Conservation (phyloP, 2,888 invertebrate species). For the Orchesellides sinensis region DNA sequence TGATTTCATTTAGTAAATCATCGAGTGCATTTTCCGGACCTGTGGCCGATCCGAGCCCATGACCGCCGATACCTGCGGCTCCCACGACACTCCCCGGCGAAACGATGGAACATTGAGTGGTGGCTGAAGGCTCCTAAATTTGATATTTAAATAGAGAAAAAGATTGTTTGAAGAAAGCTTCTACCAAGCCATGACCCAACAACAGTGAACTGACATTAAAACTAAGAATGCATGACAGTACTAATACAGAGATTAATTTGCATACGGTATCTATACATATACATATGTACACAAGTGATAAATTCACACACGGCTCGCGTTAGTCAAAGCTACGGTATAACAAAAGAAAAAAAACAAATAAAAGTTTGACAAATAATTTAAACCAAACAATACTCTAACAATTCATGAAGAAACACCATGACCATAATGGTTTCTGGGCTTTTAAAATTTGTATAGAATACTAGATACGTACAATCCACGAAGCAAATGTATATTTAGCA, state of each 20-base stretch:
- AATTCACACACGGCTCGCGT: conserved; percentile 55
- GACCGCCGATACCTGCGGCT: conserved; percentile 80
- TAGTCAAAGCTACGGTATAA: conserved; percentile 39
- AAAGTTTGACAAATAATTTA: conserved; percentile 19
- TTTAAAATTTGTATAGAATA: background rate
- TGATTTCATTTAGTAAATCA: conserved; percentile 79
- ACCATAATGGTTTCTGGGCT: background rate
- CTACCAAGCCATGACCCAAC: conserved; percentile 57
- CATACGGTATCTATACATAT: conserved; percentile 25
- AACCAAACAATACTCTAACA: background rate
- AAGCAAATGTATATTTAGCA: conserved; percentile 3
- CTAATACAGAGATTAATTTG: conserved; percentile 25
- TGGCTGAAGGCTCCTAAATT: conserved; percentile 62
- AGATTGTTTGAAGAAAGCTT: conserved; percentile 51
- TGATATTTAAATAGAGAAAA: conserved; percentile 56
- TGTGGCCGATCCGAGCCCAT: conserved; percentile 77
- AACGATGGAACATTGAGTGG: conserved; percentile 75
- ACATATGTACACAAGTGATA: conserved; percentile 23
- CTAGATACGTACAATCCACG: conserved; percentile 4
- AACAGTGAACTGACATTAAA: conserved; percentile 65
- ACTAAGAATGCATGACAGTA: conserved; percentile 26
- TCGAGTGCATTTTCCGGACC: conserved; percentile 96
- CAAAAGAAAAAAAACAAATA: conserved; percentile 31
- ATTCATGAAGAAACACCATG: background rate
- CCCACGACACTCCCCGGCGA: conserved; percentile 81